These are phyloP conservation scores for Trachurus trachurus DNA, from an alignment of 2,797 vertebrate genomes.

Conservation along the genomic window DNA sequence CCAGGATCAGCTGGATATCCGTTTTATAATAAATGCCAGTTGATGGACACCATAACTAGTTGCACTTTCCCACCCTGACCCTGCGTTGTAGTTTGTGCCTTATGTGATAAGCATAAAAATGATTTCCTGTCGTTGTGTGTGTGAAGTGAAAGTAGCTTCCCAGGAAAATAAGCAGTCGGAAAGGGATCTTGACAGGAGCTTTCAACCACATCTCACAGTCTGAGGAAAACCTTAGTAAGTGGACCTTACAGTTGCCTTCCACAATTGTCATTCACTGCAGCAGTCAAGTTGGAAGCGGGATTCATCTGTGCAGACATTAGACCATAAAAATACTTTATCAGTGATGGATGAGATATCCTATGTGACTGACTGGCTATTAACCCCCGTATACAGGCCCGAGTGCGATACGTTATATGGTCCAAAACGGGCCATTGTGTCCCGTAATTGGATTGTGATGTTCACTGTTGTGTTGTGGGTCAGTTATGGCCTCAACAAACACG, in stretches of 20 bases:
- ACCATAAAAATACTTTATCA: neutral
- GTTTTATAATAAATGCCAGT: neutral
- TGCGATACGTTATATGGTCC: neutral
- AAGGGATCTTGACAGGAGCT: neutral
- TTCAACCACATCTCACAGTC: neutral
- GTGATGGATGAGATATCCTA: neutral
- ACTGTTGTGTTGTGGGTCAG: neutral
- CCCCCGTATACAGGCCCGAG: neutral
- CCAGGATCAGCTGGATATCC: neutral
- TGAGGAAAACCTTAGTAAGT: neutral
- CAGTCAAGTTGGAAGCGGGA: neutral
- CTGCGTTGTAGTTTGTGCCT: neutral
- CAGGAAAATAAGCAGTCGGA: neutral
- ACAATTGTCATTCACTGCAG: neutral
- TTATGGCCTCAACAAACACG: neutral
- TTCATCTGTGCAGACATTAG: neutral
- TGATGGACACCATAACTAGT: neutral
- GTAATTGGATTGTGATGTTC: slow-evolving; percentile 15
- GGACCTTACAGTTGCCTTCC: neutral
- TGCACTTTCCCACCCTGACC: neutral
- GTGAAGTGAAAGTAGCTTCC: neutral
- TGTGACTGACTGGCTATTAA: neutral
- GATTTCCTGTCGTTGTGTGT: neutral
- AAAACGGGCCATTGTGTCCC: neutral
- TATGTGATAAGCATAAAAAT: neutral